Conservation (phyloP, 2,113 vertebrate species). For the Neotoma lepida region DNA sequence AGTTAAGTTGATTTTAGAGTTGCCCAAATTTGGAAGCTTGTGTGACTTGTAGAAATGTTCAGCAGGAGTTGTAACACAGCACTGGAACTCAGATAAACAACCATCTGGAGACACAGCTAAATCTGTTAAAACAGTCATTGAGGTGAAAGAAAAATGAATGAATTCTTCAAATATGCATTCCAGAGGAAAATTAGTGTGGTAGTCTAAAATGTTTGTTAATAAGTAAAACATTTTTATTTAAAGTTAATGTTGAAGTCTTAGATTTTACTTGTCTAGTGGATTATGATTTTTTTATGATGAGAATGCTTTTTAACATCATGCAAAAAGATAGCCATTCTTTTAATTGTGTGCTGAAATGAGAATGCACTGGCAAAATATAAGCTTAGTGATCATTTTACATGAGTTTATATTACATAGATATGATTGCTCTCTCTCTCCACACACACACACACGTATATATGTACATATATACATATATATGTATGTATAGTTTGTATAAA, state of each 20-base stretch:
- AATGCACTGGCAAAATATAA: neutral
- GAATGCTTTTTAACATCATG: neutral
- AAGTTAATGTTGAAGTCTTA: neutral
- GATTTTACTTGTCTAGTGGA: neutral
- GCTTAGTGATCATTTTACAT: neutral
- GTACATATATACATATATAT: neutral
- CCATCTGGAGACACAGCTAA: neutral
- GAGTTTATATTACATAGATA: neutral
- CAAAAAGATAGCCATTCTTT: neutral
- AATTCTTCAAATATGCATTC: constrained; percentile 3
- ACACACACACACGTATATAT: no score
- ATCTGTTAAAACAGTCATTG: neutral
- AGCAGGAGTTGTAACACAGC: neutral
- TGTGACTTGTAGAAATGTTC: neutral
- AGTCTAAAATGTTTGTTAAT: constrained; percentile 18
- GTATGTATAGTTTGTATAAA: neutral
- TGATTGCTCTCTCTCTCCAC: no score
- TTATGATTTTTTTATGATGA: neutral
- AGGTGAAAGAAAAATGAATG: neutral
- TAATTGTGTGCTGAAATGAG: neutral
- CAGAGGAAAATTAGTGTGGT: neutral
- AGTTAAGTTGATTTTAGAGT: neutral
- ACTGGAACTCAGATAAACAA: neutral
- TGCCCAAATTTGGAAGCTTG: neutral
- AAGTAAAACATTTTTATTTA: neutral